Base-by-base conservation (phyloP, 1,140 invertebrate species). In the Papilio machaon region DNA sequence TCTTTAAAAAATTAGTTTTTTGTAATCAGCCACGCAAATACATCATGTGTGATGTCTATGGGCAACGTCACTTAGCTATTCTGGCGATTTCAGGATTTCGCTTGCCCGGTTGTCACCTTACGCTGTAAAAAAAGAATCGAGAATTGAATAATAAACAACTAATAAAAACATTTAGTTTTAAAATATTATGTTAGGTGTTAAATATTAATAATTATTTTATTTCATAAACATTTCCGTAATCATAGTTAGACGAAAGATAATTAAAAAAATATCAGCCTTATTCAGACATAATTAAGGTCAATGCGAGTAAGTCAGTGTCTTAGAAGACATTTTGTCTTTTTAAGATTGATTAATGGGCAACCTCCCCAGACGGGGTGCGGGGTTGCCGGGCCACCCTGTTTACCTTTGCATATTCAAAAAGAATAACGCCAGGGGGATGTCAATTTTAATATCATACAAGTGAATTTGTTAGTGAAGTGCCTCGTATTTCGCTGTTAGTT, bases 301-400 rank as follows among this genome's bases (percentile, higher is more conserved):
- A 92, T 92, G 89, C 76, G 87, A 92, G 92, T 93, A 92, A 94
- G 79, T 81, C 81, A 83, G 77, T 83, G 84, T 81, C 83, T 85
- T 83, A 87, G 84, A 85, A 86, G 85, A 87, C 79, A 83, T 91
- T 92, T 93, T 93, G 91, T 94, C 92, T 94, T 93, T 94, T 93
- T 93, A 91, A 92, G 87, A 91, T 82, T 92, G 91, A 94, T 92
- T 93, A 91, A 92, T 92, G 88, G 87, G 85, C 81, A 35, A 85
- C 6, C 15, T 35, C 23, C 9, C 10, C 19, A 3, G 23, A 10
- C 9, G 60, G 60, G 23, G 19, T 2, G 60, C 74, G 83, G 83
- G 81, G 73, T 80, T 79, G 81, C 64, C 82, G 80, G 83, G 82
- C 84, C 83, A 81, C 85, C 83, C 81, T 85, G 82, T 86, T 86